A percentile compares a stretch with the other conserved stretches of the same genome.
phyloP scores from a whole-genome alignment of 2,797 vertebrate species.

The Schizopygopsis pylzovi region DNA sequence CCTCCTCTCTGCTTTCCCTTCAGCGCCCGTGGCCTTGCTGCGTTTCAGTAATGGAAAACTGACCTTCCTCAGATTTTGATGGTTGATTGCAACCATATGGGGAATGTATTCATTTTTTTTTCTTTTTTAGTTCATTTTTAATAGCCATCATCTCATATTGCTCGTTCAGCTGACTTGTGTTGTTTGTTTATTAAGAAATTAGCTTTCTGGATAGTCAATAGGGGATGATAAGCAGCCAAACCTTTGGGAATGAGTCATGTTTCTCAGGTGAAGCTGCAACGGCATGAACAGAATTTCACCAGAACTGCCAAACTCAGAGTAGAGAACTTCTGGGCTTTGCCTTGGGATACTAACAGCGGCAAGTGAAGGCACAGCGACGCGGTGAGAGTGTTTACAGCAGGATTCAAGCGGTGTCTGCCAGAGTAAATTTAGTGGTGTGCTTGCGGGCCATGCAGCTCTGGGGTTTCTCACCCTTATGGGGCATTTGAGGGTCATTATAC shows the following conservation, averaged over 20 bases:
- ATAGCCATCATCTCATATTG: conserved; percentile 52
- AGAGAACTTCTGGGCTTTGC: conserved; percentile 37
- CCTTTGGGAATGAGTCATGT: not conserved
- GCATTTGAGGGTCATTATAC: conserved; percentile 50
- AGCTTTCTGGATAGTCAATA: conserved; percentile 18
- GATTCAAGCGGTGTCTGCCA: conserved; percentile 32
- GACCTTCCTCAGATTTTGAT: conserved; percentile 67
- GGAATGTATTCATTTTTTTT: conserved; percentile 59
- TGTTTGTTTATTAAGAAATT: conserved; percentile 29
- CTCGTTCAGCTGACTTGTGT: conserved; percentile 41
- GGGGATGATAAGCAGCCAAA: not conserved
- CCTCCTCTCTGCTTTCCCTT: conserved; percentile 47
- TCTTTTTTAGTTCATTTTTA: conserved; percentile 42
- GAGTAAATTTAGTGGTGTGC: conserved; percentile 38
- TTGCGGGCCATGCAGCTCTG: conserved; percentile 45
- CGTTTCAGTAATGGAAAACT: conserved; percentile 63
- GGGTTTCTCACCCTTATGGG: conserved; percentile 53
- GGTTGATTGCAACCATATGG: conserved; percentile 72
- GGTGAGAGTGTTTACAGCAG: conserved; percentile 47
- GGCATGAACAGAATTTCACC: conserved; percentile 3
- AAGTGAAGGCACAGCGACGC: not conserved
- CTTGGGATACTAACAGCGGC: conserved; percentile 17
- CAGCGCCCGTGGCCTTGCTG: conserved; percentile 51
- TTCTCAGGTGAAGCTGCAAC: conserved; percentile 21
- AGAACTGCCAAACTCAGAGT: conserved; percentile 20